Evolutionary conservation across 2,888 invertebrate genomes (phyloP).

Genomic region (Xiphydria camelus): DNA sequence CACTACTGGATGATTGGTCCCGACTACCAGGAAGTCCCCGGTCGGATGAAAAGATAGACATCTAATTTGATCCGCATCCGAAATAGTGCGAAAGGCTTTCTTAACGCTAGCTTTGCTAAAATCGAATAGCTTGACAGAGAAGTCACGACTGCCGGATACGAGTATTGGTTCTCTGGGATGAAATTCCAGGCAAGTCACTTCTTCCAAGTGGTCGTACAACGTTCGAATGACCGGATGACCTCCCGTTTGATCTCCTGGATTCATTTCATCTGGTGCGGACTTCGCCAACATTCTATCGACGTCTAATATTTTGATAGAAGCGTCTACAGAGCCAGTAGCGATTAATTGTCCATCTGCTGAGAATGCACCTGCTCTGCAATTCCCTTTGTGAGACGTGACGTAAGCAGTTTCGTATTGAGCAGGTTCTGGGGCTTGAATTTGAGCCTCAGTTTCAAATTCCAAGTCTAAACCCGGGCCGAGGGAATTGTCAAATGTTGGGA

Average conservation of each 20-base stretch:
- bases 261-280: constrained; percentile 89
- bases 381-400: constrained; percentile 96
- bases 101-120: constrained; percentile 98
- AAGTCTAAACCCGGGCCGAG: constrained; percentile 81
- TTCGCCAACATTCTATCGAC: constrained; percentile 99
- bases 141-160: constrained; percentile 93
- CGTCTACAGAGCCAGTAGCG: constrained; percentile 97
- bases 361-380: constrained; percentile 94
- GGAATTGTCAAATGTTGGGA: constrained; percentile 65
- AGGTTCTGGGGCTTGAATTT: constrained; percentile 91
- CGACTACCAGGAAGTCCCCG: constrained; percentile 92
- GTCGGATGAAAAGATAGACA: constrained; percentile 94
- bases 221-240: constrained; percentile 98
- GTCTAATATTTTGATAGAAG: constrained; percentile 98
- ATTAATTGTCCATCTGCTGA: constrained; percentile 93
- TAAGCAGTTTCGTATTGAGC: constrained; percentile 98
- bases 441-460: constrained; percentile 95
- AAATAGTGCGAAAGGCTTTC: constrained; percentile 94
- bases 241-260: constrained; percentile 81
- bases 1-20: constrained; percentile 88
- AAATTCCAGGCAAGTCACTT: constrained; percentile 95
- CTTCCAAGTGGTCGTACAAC: constrained; percentile 95
- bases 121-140: constrained; percentile 94
- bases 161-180: constrained; percentile 94
- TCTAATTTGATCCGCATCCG: constrained; percentile 89